Percentiles rank a stretch among this genome's conserved stretches.
Evolutionary conservation across 2,113 vertebrate genomes (phyloP).

Genomic region (Oostethus manadensis): DNA sequence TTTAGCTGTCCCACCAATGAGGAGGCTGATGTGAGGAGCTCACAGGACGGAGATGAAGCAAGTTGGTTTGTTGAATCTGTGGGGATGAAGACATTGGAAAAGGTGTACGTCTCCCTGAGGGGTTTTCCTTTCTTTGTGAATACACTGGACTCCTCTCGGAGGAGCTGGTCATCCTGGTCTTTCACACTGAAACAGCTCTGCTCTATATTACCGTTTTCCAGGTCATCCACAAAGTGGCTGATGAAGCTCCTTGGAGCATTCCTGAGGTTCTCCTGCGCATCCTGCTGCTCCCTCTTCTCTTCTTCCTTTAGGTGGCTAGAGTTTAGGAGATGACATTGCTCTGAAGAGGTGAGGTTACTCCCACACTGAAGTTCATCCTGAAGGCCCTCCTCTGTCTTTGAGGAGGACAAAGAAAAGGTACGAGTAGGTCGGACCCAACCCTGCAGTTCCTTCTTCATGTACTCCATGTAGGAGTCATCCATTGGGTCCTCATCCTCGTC

Average conservation of each 20-base stretch:
- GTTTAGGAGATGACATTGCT: slow-evolving; percentile 19
- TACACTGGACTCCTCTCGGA: slow-evolving; percentile 66
- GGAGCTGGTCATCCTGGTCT: slow-evolving; percentile 66
- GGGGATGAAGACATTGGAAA: slow-evolving; percentile 47
- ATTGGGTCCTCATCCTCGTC: slow-evolving; percentile 88
- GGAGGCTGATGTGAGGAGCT: slow-evolving; percentile 37
- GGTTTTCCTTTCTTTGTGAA: slow-evolving; percentile 64
- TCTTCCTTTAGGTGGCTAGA: slow-evolving; percentile 38
- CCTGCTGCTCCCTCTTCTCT: neutral
- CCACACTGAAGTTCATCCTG: slow-evolving; percentile 79
- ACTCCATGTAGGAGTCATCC: slow-evolving; percentile 84
- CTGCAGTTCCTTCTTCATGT: slow-evolving; percentile 88
- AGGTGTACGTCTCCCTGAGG: slow-evolving; percentile 51
- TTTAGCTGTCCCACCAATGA: slow-evolving; percentile 69
- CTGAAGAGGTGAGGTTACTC: slow-evolving; percentile 62
- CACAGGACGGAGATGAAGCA: slow-evolving; percentile 31
- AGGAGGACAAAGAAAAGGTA: slow-evolving; percentile 47
- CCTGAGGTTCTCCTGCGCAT: slow-evolving; percentile 43
- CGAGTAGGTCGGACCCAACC: slow-evolving; percentile 82
- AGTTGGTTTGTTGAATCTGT: slow-evolving; percentile 54
- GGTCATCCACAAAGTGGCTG: slow-evolving; percentile 82
- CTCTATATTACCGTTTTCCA: slow-evolving; percentile 93
- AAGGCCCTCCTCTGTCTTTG: slow-evolving; percentile 74
- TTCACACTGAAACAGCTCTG: slow-evolving; percentile 56
- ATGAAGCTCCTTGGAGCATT: slow-evolving; percentile 63